Evolutionary conservation across 2,797 vertebrate genomes (phyloP).

Genomic region (Enteromius argenteus): DNA sequence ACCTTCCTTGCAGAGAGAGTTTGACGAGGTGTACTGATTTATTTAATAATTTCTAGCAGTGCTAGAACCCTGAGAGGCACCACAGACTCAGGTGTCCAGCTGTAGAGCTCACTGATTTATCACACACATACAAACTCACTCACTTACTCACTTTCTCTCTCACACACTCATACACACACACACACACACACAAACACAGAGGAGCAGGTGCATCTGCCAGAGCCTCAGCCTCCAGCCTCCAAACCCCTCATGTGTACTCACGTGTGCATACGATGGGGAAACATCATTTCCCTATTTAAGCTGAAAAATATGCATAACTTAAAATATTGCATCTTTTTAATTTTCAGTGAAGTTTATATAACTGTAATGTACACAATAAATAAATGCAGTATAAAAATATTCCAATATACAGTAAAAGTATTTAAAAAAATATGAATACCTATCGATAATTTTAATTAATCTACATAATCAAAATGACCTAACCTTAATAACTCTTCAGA

Average conservation of each 20-base stretch:
- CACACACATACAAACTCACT: conserved; percentile 9
- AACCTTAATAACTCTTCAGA: neutral
- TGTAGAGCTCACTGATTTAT: conserved; percentile 12
- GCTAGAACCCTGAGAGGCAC: neutral
- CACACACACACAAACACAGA: conserved; percentile 35
- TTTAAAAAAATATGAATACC: neutral
- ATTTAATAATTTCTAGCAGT: conserved; percentile 26
- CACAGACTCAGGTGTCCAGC: conserved; percentile 43
- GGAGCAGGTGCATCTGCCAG: conserved; percentile 37
- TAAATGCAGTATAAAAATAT: neutral
- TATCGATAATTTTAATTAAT: neutral
- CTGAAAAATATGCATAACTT: neutral
- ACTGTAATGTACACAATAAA: neutral
- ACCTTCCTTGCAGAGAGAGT: neutral
- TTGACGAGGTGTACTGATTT: conserved; percentile 28
- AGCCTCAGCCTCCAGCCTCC: conserved; percentile 28
- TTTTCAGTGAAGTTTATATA: neutral
- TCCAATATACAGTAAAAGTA: neutral
- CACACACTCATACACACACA: neutral
- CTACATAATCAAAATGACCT: neutral
- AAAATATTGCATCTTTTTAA: neutral
- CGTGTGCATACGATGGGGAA: conserved; percentile 58
- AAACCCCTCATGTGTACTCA: conserved; percentile 44
- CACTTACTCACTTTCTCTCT: no score
- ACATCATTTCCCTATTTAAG: neutral